Conservation (phyloP, 2,113 vertebrate genomes). For the Strix aluco region DNA sequence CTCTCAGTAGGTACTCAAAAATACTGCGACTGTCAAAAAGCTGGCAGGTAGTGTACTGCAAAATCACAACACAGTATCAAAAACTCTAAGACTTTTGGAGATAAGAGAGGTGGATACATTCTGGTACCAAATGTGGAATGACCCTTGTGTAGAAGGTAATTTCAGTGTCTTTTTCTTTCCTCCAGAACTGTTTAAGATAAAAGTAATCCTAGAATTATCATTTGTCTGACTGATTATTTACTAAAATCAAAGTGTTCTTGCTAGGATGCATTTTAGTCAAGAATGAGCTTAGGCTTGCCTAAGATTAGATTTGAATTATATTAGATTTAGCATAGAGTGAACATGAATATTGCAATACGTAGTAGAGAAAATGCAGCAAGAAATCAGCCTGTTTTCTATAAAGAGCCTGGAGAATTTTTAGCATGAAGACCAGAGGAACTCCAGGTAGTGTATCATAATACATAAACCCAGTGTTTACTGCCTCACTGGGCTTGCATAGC, state of each 20-base stretch:
- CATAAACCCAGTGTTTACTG: neutral
- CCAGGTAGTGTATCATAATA: neutral
- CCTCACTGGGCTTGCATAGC: neutral
- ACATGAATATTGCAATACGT: neutral
- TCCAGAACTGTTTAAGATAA: neutral
- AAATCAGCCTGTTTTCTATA: neutral
- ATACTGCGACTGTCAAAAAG: neutral
- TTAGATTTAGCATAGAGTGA: neutral
- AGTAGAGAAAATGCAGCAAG: neutral
- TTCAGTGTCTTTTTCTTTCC: neutral
- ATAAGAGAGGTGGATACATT: neutral
- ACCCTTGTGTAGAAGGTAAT: neutral
- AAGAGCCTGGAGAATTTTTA: neutral
- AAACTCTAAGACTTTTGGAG: neutral
- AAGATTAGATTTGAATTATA: neutral
- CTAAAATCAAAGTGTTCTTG: neutral
- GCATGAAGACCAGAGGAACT: neutral
- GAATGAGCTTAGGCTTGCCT: neutral
- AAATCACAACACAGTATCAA: neutral
- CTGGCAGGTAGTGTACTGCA: neutral
- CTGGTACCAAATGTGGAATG: neutral
- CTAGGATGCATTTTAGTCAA: neutral
- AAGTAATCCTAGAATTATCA: neutral
- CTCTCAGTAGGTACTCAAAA: neutral
- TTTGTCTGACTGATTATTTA: neutral